Base-by-base conservation (phyloP, 2,888 invertebrate genomes). In the Odontomyia ornata region DNA sequence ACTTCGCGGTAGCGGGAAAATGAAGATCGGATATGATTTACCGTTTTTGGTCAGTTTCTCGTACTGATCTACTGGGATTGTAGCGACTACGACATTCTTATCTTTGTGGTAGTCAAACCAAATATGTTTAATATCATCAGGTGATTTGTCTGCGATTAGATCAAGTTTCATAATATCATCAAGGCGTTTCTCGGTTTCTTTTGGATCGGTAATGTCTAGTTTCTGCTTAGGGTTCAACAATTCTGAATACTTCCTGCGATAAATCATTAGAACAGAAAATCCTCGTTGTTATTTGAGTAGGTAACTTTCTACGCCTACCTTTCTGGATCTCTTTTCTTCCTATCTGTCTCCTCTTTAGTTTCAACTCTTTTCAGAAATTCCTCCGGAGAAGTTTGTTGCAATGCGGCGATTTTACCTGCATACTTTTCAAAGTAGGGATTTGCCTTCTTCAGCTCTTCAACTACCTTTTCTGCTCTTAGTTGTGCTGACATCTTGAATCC, bases 361-460 rank as follows among this genome's bases (percentile, higher is more conserved):
- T 92, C 92, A 13, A 93, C 85, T 79, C 91, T 88, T 43, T 89
- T 86, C 64, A 92, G 82, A 83, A 95, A 93, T 83, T 94, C 93
- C 81, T 93, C 91, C 0, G 95, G 94, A 1, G 92, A 91, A 0
- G 91, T 91, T 84, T 93, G 88, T 84, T 95, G 94, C 23, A 94
- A 84, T 78, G 90, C 88, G 0, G 93, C 90, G 80, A 96, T 93
- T 84, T 94, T 94, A 1, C 89, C 86, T 0, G 94, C 91, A 86
- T 96, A 96, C 83, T 95, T 96, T 21, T 92, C 92, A 82, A 89
- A 95, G 83, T 92, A 95, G 0, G 95, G 95, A 87, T 95, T 96
- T 3, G 84, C 86, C 60, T 88, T 86, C 65, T 85, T 86, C 5
- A 91, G 81, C 18, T 88, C 86, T 18, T 90, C 89, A 2, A 90